These are phyloP conservation scores for Pararge aegeria DNA, from an alignment of 1,140 invertebrate genomes.

Conservation along the genomic window DNA sequence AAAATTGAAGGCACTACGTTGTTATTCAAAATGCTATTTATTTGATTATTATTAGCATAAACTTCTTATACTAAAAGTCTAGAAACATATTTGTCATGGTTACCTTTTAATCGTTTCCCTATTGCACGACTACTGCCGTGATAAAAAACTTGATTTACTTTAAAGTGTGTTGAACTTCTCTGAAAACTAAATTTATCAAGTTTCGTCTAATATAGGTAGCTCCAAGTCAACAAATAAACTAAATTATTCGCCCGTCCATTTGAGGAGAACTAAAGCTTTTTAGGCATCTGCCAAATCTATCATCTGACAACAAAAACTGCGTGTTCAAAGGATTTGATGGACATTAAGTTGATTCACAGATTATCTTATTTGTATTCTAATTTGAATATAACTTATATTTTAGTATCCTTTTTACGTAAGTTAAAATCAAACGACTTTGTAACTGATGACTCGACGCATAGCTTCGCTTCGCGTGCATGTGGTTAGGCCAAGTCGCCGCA, in stretches of 20 bases:
- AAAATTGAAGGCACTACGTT: too few relatives aligned
- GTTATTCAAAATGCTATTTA: not conserved
- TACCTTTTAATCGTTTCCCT: constrained; percentile 22
- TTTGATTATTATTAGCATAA: not conserved
- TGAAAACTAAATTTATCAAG: constrained; percentile 31
- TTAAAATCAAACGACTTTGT: constrained; percentile 4
- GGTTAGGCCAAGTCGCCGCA: constrained; percentile 59
- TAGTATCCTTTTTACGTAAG: not conserved
- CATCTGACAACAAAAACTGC: too few relatives aligned
- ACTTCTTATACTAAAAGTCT: constrained; percentile 1
- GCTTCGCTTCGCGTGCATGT: constrained; percentile 49
- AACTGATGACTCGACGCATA: constrained; percentile 28
- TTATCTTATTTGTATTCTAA: too few relatives aligned
- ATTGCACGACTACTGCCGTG: constrained; percentile 32
- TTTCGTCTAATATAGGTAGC: constrained; percentile 31
- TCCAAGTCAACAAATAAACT: constrained; percentile 33
- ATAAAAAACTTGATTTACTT: constrained; percentile 50
- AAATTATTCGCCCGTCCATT: constrained; percentile 41
- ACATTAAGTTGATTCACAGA: not conserved
- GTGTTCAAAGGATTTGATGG: constrained; percentile 17
- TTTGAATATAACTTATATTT: not conserved
- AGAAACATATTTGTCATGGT: constrained; percentile 3
- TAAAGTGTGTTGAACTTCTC: constrained; percentile 43
- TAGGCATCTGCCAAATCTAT: too few relatives aligned
- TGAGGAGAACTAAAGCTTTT: constrained; percentile 50